A percentile compares a stretch with the other conserved stretches of the same genome.
These are phyloP conservation scores for Chrysoperla carnea DNA, from an alignment of 1,140 invertebrate genomes.

Conservation along the genomic window DNA sequence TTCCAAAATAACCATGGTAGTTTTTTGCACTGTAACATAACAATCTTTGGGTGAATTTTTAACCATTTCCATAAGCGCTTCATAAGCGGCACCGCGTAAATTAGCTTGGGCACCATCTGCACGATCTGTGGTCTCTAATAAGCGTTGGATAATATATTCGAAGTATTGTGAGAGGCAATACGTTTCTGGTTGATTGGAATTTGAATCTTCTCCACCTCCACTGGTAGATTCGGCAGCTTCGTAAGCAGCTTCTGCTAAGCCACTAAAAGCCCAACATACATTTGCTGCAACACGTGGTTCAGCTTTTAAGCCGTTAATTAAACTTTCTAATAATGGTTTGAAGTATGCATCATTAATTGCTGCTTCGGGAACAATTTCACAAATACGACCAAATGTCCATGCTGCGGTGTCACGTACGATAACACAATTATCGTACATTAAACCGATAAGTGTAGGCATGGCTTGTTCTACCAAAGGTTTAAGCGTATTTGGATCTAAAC, in stretches of 20 bases:
- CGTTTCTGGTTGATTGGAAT: slow-evolving; percentile 59
- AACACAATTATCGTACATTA: slow-evolving; percentile 85
- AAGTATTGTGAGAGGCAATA: slow-evolving; percentile 90
- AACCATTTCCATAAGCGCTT: slow-evolving; percentile 99
- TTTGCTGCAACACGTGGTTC: slow-evolving; percentile 95
- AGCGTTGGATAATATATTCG: slow-evolving; percentile 77
- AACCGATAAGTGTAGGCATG: slow-evolving; percentile 83
- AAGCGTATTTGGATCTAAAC: slow-evolving; percentile 70
- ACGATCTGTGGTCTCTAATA: slow-evolving; percentile 89
- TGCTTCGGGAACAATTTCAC: slow-evolving; percentile 91
- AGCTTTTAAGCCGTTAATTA: slow-evolving; percentile 74
- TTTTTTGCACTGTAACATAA: slow-evolving; percentile 89
- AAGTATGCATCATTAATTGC: slow-evolving; percentile 82
- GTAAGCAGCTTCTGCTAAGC: slow-evolving; percentile 92
- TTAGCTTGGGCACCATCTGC: slow-evolving; percentile 77
- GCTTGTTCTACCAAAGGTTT: slow-evolving; percentile 92
- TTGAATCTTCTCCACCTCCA: slow-evolving; percentile 23
- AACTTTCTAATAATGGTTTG: slow-evolving; percentile 69
- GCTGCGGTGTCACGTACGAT: slow-evolving; percentile 93
- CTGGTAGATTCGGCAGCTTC: slow-evolving; percentile 53
- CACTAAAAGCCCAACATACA: slow-evolving; percentile 97
- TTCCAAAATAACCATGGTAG: slow-evolving; percentile 90
- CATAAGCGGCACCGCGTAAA: slow-evolving; percentile 90
- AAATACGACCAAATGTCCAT: slow-evolving; percentile 95
- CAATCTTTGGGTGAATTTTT: slow-evolving; percentile 97